phyloP scores from a whole-genome alignment of 1,140 invertebrate genomes.

The Meloidogyne floridensis region DNA sequence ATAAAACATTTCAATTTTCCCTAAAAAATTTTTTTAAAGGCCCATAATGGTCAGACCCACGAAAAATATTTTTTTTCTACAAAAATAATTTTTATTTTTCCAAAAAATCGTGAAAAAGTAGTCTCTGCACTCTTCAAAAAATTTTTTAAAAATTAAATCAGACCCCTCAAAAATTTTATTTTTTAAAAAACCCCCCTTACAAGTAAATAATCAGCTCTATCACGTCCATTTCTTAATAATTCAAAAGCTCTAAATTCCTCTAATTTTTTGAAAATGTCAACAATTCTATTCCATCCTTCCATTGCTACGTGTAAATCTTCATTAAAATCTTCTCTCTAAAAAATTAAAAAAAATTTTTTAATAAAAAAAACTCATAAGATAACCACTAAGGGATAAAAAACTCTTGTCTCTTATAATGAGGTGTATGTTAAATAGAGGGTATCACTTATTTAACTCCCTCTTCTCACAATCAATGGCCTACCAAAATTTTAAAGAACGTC shows the following conservation, averaged over 20 bases:
- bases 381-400: no score
- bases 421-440: no score
- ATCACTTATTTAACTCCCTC: no score
- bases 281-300: conserved; percentile 91
- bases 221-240: conserved; percentile 83
- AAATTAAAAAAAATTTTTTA: neutral
- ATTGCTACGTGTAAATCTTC: conserved; percentile 88
- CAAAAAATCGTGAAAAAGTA: no score
- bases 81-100: no score
- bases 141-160: neutral
- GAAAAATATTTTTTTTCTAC: no score
- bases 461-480: no score
- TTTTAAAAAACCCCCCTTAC: conserved; percentile 33
- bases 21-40: neutral
- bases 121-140: no score
- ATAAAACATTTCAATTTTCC: conserved; percentile 24
- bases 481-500: no score
- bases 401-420: no score
- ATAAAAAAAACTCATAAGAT: neutral
- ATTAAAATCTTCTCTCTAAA: conserved; percentile 72
- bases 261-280: conserved; percentile 90
- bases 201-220: conserved; percentile 90
- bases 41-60: no score
- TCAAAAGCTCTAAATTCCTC: conserved; percentile 99
- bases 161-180: neutral